Evolutionary conservation across 2,113 vertebrate genomes (phyloP).

Genomic region (Cynocephalus volans): DNA sequence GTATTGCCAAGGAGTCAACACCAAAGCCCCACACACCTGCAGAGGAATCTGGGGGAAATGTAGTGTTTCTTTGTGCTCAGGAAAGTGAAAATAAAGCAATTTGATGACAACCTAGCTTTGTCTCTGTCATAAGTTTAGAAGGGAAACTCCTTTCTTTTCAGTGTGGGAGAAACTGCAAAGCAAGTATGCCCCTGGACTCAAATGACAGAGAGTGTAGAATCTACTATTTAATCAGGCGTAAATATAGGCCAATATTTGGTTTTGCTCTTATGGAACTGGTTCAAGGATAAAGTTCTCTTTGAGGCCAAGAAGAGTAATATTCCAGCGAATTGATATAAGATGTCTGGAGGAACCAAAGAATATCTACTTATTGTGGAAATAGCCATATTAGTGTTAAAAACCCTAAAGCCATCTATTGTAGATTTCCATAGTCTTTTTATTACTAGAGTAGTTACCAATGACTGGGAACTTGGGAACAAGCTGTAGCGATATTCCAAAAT

Average conservation of each 20-base stretch:
- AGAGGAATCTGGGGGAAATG: neutral
- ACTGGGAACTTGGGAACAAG: conserved; percentile 55
- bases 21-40: neutral
- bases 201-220: conserved; percentile 24
- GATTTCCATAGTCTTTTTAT: conserved; percentile 70
- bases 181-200: neutral
- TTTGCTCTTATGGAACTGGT: conserved; percentile 25
- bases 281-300: conserved; percentile 62
- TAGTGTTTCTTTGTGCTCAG: neutral
- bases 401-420: conserved; percentile 39
- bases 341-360: conserved; percentile 12
- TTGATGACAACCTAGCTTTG: neutral
- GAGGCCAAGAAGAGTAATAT: conserved; percentile 57
- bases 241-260: neutral
- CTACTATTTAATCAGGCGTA: neutral
- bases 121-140: neutral
- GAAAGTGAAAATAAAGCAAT: conserved; percentile 45
- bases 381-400: conserved; percentile 58
- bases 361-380: conserved; percentile 54
- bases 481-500: conserved; percentile 58
- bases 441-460: conserved; percentile 57
- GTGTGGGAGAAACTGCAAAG: neutral
- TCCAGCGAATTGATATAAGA: conserved; percentile 48
- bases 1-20: neutral
- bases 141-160: neutral